Conservation (phyloP, 2,888 invertebrate species). For the Gryllus longicercus region DNA sequence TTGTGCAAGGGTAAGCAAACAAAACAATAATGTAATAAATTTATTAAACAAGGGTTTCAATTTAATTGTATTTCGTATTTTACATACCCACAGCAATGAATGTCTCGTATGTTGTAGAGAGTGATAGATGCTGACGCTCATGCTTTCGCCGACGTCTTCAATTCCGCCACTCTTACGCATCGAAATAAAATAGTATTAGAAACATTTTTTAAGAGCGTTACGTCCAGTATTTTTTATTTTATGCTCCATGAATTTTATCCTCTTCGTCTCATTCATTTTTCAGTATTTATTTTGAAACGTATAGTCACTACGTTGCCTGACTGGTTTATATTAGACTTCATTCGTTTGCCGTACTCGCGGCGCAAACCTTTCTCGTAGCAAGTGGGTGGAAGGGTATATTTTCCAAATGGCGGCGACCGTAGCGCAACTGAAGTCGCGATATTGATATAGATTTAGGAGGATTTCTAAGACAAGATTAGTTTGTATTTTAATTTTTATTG, state of each 20-base stretch:
- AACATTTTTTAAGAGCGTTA: not conserved
- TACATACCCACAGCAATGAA: too few relatives aligned
- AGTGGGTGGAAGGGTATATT: slow-evolving; percentile 34
- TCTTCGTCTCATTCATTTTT: not conserved
- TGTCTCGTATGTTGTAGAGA: too few relatives aligned
- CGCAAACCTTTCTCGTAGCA: slow-evolving; percentile 30
- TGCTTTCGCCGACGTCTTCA: not conserved
- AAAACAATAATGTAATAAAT: too few relatives aligned
- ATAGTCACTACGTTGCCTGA: not conserved
- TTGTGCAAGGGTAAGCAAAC: too few relatives aligned
- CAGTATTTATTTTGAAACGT: not conserved
- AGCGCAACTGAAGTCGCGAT: slow-evolving; percentile 25
- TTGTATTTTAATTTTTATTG: slow-evolving; percentile 23
- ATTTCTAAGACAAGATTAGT: slow-evolving; percentile 24
- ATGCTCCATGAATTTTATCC: not conserved
- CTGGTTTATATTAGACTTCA: slow-evolving; percentile 2
- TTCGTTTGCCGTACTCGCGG: slow-evolving; percentile 25
- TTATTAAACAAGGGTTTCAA: too few relatives aligned
- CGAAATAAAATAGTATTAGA: not conserved
- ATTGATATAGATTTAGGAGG: slow-evolving; percentile 28
- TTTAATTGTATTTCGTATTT: too few relatives aligned
- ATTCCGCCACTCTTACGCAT: slow-evolving; percentile 7
- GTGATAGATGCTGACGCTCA: not conserved
- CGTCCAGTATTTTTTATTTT: not conserved
- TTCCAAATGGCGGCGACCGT: slow-evolving; percentile 33